These are phyloP conservation scores for Pteronotus mesoamericanus DNA, from an alignment of 2,797 vertebrate genomes.

Conservation along the genomic window DNA sequence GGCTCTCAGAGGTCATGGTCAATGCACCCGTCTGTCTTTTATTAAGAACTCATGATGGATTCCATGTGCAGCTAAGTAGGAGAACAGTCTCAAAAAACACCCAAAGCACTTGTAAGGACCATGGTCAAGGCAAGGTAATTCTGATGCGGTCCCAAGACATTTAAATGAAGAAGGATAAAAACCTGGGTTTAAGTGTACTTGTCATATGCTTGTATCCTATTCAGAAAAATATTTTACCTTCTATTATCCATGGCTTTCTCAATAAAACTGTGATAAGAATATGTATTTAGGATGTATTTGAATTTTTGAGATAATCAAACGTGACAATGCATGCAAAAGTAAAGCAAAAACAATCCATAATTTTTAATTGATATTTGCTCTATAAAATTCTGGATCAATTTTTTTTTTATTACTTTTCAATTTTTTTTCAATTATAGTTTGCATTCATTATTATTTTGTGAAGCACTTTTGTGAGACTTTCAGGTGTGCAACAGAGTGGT, in stretches of 20 bases:
- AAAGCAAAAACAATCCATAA: background rate
- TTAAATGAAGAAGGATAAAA: background rate
- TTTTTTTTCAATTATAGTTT: background rate
- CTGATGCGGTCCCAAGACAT: rapidly evolving
- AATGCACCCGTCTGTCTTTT: background rate
- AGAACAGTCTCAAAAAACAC: background rate
- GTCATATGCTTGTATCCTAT: background rate
- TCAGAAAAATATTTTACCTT: background rate
- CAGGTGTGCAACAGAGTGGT: background rate
- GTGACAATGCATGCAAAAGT: background rate
- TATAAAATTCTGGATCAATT: background rate
- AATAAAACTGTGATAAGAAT: background rate
- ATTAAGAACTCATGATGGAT: background rate
- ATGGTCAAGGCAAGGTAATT: background rate
- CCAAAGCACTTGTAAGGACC: background rate
- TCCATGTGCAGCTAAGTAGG: background rate
- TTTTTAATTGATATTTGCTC: background rate
- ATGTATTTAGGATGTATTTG: background rate
- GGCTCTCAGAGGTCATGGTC: background rate
- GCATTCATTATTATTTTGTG: background rate
- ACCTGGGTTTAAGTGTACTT: background rate
- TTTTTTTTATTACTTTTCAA: background rate
- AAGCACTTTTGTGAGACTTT: too few species aligned
- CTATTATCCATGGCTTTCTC: background rate
- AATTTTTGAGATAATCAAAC: background rate